phyloP scores from a whole-genome alignment of 1,140 invertebrate genomes.

The Parapsyche elsis region DNA sequence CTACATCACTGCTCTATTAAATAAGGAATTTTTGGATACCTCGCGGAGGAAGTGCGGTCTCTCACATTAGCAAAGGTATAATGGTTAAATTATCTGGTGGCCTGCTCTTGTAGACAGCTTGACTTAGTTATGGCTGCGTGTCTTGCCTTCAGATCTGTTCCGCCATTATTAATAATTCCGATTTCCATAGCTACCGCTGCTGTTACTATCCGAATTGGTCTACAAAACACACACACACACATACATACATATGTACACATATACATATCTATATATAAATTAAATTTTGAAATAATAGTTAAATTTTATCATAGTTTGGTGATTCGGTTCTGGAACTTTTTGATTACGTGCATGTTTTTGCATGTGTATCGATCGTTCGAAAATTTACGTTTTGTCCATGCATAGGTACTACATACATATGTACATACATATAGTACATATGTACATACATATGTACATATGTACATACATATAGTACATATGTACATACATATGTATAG shows the following conservation, averaged over 20 bases:
- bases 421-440: background rate
- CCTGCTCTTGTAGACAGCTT: background rate
- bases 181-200: too few relatives aligned
- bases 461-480: background rate
- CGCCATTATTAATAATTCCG: too few relatives aligned
- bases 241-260: too few relatives aligned
- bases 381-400: background rate
- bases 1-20: conserved; percentile 19
- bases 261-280: too few relatives aligned
- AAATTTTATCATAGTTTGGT: too few relatives aligned
- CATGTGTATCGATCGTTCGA: background rate
- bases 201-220: too few relatives aligned
- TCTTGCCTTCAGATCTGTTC: too few relatives aligned
- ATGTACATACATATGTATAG: background rate
- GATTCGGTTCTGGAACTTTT: too few relatives aligned
- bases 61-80: conserved; percentile 34
- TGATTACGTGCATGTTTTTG: too few relatives aligned
- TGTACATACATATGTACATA: background rate
- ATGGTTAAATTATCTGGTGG: conserved; percentile 42
- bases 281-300: too few relatives aligned
- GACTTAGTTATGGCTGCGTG: background rate
- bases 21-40: conserved; percentile 14
- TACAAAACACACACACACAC: too few relatives aligned
- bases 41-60: conserved; percentile 36
- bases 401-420: too few relatives aligned